Evolutionary conservation across 1,140 invertebrate species (phyloP).

Genomic region (Bacillus rossius): DNA sequence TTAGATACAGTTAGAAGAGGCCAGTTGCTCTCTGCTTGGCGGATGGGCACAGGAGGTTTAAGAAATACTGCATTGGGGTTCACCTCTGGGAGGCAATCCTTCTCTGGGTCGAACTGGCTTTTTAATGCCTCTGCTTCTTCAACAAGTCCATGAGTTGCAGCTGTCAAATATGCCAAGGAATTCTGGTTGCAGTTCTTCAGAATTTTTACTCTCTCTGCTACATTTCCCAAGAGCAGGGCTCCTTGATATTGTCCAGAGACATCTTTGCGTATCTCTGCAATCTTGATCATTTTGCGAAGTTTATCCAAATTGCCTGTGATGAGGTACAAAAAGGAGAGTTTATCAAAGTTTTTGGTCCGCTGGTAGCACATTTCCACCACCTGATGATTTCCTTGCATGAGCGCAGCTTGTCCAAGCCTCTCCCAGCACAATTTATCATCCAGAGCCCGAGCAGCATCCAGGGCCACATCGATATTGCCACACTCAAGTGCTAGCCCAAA

Average conservation of each 20-base stretch:
- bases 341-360: slow-evolving; percentile 98
- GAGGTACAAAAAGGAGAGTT: slow-evolving; percentile 95
- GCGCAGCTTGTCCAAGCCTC: slow-evolving; percentile 88
- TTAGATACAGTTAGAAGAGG: slow-evolving; percentile 85
- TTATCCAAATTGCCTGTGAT: slow-evolving; percentile 99
- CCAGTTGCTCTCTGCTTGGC: slow-evolving; percentile 91
- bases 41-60: slow-evolving; percentile 82
- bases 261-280: slow-evolving; percentile 94
- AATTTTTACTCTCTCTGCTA: slow-evolving; percentile 84
- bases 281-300: slow-evolving; percentile 98
- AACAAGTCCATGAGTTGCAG: slow-evolving; percentile 85
- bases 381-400: slow-evolving; percentile 94
- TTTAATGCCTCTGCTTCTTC: slow-evolving; percentile 76
- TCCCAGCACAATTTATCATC: slow-evolving; percentile 97
- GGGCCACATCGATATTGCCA: slow-evolving; percentile 94
- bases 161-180: slow-evolving; percentile 89
- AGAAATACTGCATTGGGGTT: slow-evolving; percentile 74
- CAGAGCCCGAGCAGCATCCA: slow-evolving; percentile 89
- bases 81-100: slow-evolving; percentile 64
- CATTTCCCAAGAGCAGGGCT: slow-evolving; percentile 87
- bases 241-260: slow-evolving; percentile 95
- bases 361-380: slow-evolving; percentile 99
- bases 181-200: slow-evolving; percentile 67
- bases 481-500: slow-evolving; percentile 96
- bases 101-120: slow-evolving; percentile 57